Evolutionary conservation across 2,113 vertebrate species (phyloP), one percentile per base, ranked within the genome.

Genomic region (Gallinago jamesoni): DNA sequence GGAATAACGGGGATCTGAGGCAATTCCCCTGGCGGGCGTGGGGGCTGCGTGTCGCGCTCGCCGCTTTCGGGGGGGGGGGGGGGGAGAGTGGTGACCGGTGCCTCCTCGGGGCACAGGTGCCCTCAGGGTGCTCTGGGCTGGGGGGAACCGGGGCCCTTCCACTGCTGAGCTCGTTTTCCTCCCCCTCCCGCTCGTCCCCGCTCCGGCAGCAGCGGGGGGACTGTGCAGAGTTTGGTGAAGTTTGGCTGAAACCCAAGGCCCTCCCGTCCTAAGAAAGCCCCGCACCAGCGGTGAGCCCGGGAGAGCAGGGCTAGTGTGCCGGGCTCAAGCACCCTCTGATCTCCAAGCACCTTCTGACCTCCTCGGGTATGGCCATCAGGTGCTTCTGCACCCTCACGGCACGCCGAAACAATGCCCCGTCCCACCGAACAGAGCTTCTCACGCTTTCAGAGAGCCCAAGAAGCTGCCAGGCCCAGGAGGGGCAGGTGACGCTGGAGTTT

Each of bases 251-350:
- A 19, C 1, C 31, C 31, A 3, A 4, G 62, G 53, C 28, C 48
- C 24, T 12, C 2, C 17, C 3, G 24, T 1, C 1, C 9, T 1
- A 1, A 11, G 43, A 10, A 11, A 27, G 55, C 25, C 1, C n/a
- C 0, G 24, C 77, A 12, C 21, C 33, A 1, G 7, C 23, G 0
- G 0, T 0, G 37, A 43, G 43, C 10, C 64, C 4, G 2, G 28
- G 17, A 2, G 39, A 5, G 47, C 66, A 1, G 25, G 48, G 45
- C 12, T 3, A 2, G 10, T 0, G 0, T 3, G 3, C 9, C 2
- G 2, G 3, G 17, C 28, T 10, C 55, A 2, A 21, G 30, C 67
- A 20, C 25, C 28, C 64, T 55, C 6, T 41, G 27, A 12, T 35
- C 18, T 35, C 24, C 53, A 2, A 20, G 22, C 62, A 19, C 33